Base-by-base conservation (phyloP, 2,113 vertebrate species). In the Formicarius rufipectus region DNA sequence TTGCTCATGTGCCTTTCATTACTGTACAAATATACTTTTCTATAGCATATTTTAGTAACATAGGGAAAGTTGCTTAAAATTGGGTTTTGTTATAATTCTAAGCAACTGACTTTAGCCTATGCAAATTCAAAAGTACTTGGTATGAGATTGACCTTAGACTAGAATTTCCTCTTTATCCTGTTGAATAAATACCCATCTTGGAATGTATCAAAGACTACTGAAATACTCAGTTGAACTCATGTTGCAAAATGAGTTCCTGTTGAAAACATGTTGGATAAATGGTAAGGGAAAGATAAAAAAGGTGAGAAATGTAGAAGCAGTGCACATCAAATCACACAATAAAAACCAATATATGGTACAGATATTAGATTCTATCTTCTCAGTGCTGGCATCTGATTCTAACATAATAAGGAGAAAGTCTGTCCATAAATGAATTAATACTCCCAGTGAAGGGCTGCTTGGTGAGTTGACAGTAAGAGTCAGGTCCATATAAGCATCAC, bases 91-190 rank as follows among this genome's bases (percentile, higher is more conserved):
- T 56, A 59, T 37, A 67, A 11, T 87, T 78, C 83, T 89, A 87
- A 78, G 17, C 5, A 18, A 45, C 8, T 53, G 66, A 40, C 17
- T 55, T 64, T 84, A 66, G 14, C 10, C 63, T 76, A 14, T 27
- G 14, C 60, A 76, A 95, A 97, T 85, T 96, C 33, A 80, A 94
- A 96, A 94, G 40, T 27, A 12, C 37, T 95, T 92, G 44, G 7
- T 75, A 94, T 93, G 45, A 67, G 25, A 59, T 44, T 95, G 87
- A 93, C 47, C 17, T 83, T 71, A 95, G 52, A 67, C 45, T 92
- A 95, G 33, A 30, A 90, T 90, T 96, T 90, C 40, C 15, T 84
- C 84, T 96, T 87, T 79, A 87, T 94, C 24, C 27, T 49, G 5
- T 39, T 96, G 67, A 96, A 96, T 91, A 89, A 97, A 95, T 79